Evolutionary conservation across 2,888 invertebrate species (phyloP), one percentile per base, ranked within the genome.

Genomic region (Lepidonotus clava): DNA sequence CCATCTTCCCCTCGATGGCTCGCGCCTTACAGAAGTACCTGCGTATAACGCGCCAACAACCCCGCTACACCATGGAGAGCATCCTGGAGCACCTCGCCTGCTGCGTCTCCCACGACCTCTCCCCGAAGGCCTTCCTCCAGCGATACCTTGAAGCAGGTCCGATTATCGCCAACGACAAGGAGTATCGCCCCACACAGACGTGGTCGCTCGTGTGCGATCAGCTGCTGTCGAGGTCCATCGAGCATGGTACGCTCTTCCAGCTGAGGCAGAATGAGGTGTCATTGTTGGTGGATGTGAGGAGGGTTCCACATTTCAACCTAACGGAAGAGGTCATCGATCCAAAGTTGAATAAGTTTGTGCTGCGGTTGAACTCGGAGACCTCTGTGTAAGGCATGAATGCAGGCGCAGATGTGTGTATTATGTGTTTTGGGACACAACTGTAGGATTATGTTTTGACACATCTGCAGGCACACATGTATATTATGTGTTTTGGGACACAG

Each of bases 161-260:
- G 0, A 92, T 93, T 28, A 91, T 94, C 80, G 91, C 92, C 91
- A 93, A 92, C 71, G 92, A 92, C 40, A 92, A 92, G 85, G 92
- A 92, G 46, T 91, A 91, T 84, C 89, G 89, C 28, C 66, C 88
- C 40, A 95, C 97, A n/a, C 98, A 98, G 93, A 97, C 98, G 56
- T 99, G 99, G 99, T 97, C 98, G 1, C 95, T 99, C 80, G 97
- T 99, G 90, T 98, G 98, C 90, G 98, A 98, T 91, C 97, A 97
- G 91, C 95, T 98, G 40, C 96, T 98, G 0, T 98, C 98, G 0
- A 95, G 98, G 8, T 97, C 98, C 0, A 95, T 99, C 32, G 96
- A 96, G 0, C 96, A 97, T 91, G 97, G 97, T 86, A 96, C 97
- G 77, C 96, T 97, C 87, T 99, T 99, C 95, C 98, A 99, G 93